Evolutionary conservation across 1,140 invertebrate genomes (phyloP).

Genomic region (Chironomus tepperi): DNA sequence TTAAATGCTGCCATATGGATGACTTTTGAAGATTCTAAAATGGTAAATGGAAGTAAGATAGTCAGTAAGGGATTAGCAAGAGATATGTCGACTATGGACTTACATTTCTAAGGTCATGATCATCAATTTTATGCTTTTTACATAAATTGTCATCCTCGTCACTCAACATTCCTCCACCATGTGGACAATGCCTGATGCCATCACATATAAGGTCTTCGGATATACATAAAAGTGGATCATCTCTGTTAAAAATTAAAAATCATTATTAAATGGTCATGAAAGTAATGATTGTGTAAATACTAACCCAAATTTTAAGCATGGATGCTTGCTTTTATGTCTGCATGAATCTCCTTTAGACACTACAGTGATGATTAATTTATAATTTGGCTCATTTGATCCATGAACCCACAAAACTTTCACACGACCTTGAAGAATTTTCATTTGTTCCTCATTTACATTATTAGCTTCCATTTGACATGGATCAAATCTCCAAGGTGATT

Average conservation of each 20-base stretch:
- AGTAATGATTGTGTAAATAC: constrained; percentile 16
- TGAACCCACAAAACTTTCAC: constrained; percentile 38
- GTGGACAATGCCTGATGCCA: constrained; percentile 50
- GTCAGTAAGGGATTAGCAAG: background rate
- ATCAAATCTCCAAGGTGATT: constrained; percentile 36
- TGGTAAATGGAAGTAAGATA: background rate
- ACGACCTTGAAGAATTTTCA: constrained; percentile 36
- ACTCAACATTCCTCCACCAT: constrained; percentile 44
- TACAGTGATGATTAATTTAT: constrained; percentile 38
- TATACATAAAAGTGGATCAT: constrained; percentile 46
- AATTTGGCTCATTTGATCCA: constrained; percentile 31
- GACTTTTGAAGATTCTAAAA: background rate
- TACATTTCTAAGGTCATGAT: background rate
- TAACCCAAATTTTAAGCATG: constrained; percentile 38
- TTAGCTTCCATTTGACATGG: constrained; percentile 37
- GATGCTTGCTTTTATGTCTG: constrained; percentile 33
- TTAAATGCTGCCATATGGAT: constrained; percentile 21
- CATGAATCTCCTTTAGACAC: constrained; percentile 38
- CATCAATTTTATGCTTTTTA: constrained; percentile 32
- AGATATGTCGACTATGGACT: background rate
- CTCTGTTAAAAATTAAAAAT: constrained; percentile 28
- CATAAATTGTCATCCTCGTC: constrained; percentile 45
- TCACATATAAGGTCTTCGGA: constrained; percentile 51
- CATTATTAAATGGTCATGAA: background rate
- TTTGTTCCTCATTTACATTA: constrained; percentile 36